phyloP scores from a whole-genome alignment of 2,113 vertebrate species.

The Cyrtonyx montezumae region DNA sequence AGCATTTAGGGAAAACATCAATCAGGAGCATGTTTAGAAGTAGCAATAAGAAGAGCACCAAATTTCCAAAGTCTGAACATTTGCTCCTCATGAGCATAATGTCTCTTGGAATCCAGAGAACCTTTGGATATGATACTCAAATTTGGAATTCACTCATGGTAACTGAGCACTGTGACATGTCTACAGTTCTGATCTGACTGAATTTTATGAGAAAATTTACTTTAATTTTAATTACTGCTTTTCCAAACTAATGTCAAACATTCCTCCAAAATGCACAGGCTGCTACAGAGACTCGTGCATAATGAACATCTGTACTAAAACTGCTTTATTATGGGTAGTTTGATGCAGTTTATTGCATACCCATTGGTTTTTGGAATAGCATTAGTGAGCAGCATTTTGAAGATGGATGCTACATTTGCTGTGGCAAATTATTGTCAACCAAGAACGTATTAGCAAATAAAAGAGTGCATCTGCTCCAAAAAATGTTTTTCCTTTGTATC shows the following conservation, averaged over 20 bases:
- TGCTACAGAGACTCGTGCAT: conserved; percentile 54
- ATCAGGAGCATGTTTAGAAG: accelerated
- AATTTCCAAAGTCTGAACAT: neutral
- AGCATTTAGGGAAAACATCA: neutral
- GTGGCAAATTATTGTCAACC: conserved; percentile 29
- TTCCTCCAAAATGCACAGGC: conserved; percentile 54
- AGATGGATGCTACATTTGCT: conserved; percentile 32
- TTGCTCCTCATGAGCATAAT: neutral
- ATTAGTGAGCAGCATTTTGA: conserved; percentile 46
- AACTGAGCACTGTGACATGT: neutral
- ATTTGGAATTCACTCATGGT: neutral
- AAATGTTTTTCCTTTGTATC: conserved; percentile 31
- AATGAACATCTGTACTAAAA: conserved; percentile 74
- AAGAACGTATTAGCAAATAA: conserved; percentile 68
- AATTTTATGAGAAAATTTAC: neutral
- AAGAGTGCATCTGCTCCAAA: conserved; percentile 52
- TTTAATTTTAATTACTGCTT: conserved; percentile 39
- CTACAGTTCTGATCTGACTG: neutral
- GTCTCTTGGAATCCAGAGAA: neutral
- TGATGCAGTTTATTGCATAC: conserved; percentile 26
- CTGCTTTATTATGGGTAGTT: conserved; percentile 48
- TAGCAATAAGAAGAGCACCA: neutral
- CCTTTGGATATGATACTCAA: neutral
- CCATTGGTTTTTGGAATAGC: conserved; percentile 51
- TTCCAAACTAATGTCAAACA: conserved; percentile 53